Evolutionary conservation across 2,113 vertebrate species (phyloP).

Genomic region (Balaenoptera acutorostrata): DNA sequence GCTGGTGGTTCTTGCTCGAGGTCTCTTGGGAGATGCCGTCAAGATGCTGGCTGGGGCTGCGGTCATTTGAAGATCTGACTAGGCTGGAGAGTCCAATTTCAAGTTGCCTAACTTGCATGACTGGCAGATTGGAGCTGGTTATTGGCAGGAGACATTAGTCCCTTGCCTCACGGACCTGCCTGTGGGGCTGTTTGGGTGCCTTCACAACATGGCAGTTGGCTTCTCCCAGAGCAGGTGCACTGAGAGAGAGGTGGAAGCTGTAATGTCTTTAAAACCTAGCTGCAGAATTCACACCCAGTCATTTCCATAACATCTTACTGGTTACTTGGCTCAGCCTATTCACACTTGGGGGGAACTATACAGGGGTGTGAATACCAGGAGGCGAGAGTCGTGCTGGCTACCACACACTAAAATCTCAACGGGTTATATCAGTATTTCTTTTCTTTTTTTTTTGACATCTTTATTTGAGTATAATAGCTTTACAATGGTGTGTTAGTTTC

Average conservation of each 20-base stretch:
- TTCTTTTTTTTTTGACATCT: no score
- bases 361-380: neutral
- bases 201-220: neutral
- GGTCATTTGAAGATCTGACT: neutral
- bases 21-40: neutral
- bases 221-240: neutral
- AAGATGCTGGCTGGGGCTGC: neutral
- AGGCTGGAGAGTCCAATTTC: neutral
- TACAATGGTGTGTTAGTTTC: no score
- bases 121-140: neutral
- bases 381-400: neutral
- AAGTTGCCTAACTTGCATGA: neutral
- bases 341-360: neutral
- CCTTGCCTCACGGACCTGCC: neutral
- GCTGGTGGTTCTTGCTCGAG: neutral
- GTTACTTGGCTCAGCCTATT: neutral
- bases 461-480: no score
- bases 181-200: neutral
- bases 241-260: neutral
- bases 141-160: neutral
- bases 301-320: neutral
- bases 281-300: neutral
- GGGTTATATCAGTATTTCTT: no score
- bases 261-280: neutral
- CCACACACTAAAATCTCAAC: neutral